Conservation (phyloP, 2,113 vertebrate genomes). For the Rhinichthys klamathensis region DNA sequence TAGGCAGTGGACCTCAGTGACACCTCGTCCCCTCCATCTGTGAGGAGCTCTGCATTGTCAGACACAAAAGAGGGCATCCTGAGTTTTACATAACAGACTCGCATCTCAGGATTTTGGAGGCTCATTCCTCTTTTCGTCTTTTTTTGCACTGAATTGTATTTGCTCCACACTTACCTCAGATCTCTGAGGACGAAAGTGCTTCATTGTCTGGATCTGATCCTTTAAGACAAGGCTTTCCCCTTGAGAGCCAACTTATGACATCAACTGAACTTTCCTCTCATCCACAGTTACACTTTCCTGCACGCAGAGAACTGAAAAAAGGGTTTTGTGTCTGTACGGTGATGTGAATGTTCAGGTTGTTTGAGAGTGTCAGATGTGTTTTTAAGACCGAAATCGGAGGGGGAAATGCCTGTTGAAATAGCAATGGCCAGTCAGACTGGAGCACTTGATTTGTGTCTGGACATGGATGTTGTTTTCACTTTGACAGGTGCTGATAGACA, state of each 20-base stretch:
- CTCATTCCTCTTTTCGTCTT: neutral
- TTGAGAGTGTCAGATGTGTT: conserved; percentile 2
- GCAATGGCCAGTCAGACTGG: neutral
- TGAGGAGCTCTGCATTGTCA: conserved; percentile 27
- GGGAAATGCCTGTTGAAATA: conserved; percentile 25
- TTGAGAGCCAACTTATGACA: conserved; percentile 24
- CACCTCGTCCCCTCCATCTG: conserved; percentile 35
- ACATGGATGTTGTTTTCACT: conserved; percentile 17
- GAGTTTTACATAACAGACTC: conserved; percentile 12
- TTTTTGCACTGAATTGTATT: neutral
- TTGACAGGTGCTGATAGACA: neutral
- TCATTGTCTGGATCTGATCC: conserved; percentile 24
- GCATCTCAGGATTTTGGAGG: conserved; percentile 8
- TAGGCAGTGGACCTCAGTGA: conserved; percentile 6
- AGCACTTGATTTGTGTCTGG: conserved; percentile 14
- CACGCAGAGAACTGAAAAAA: neutral
- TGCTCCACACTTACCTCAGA: neutral
- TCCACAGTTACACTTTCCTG: neutral
- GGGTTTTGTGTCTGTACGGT: neutral
- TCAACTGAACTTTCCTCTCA: conserved; percentile 23
- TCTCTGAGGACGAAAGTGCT: neutral
- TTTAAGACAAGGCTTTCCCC: conserved; percentile 19
- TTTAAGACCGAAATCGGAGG: neutral
- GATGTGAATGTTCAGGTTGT: conserved; percentile 5
- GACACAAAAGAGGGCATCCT: conserved; percentile 30